These are phyloP conservation scores for Papilio polytes DNA, from an alignment of 1,140 invertebrate species.

Conservation along the genomic window DNA sequence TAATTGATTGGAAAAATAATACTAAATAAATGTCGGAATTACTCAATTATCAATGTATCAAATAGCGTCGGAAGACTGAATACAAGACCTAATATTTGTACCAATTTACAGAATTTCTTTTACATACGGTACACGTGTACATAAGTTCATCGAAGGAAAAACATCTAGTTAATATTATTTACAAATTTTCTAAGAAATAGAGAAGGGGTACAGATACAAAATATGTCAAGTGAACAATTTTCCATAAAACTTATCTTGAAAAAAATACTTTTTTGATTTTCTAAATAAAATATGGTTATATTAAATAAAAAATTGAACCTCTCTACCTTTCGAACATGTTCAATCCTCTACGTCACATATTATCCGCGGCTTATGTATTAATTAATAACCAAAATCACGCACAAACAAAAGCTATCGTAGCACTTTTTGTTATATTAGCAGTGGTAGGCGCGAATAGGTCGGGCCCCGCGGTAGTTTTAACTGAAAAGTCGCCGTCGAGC, in stretches of 20 bases:
- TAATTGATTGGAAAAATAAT: background rate
- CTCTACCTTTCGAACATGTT: slow-evolving; percentile 22
- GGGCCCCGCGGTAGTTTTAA: slow-evolving; percentile 67
- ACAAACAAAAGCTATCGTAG: slow-evolving; percentile 22
- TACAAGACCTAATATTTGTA: background rate
- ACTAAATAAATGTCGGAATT: background rate
- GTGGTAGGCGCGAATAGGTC: slow-evolving; percentile 54
- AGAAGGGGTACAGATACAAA: no score
- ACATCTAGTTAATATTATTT: background rate
- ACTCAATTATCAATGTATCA: background rate
- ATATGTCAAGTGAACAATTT: background rate
- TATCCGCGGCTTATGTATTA: background rate
- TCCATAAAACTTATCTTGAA: background rate
- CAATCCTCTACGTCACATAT: slow-evolving; percentile 11
- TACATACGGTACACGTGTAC: background rate
- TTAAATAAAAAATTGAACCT: background rate
- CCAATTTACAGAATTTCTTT: no score
- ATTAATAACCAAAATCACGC: background rate
- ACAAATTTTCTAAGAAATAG: background rate
- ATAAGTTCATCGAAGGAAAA: background rate
- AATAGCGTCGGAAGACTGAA: no score
- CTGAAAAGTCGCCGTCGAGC: slow-evolving; percentile 70
- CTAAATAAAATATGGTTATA: background rate
- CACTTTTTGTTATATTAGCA: slow-evolving; percentile 20
- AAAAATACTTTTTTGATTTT: background rate